phyloP scores from a whole-genome alignment of 2,888 invertebrate species.

The Sinodicranocentrus sp. region DNA sequence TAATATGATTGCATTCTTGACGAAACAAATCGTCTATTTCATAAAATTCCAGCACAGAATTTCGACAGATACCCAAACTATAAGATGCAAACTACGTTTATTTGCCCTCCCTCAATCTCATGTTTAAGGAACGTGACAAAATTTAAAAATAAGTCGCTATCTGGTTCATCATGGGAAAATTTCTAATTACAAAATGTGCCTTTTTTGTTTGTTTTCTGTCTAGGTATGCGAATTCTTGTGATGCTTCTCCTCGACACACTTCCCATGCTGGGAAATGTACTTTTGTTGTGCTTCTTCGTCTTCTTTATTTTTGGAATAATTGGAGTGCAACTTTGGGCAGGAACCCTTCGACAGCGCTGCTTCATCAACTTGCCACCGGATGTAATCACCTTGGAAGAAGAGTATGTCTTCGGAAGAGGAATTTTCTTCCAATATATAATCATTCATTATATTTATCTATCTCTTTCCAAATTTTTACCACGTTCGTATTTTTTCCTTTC shows the following conservation, averaged over 20 bases:
- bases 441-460: slow-evolving; percentile 18
- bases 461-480: slow-evolving; percentile 27
- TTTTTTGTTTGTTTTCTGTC: slow-evolving; percentile 72
- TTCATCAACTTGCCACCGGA: slow-evolving; percentile 86
- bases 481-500: slow-evolving; percentile 28
- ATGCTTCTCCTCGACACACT: slow-evolving; percentile 98
- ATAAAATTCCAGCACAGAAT: no score
- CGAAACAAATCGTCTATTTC: no score
- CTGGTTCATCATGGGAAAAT: background rate
- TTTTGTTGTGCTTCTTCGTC: slow-evolving; percentile 97
- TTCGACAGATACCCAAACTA: no score
- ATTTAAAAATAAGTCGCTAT: background rate
- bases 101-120: no score
- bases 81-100: no score
- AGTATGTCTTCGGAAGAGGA: slow-evolving; percentile 77
- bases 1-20: no score
- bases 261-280: slow-evolving; percentile 99
- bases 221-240: slow-evolving; percentile 99
- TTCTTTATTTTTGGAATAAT: slow-evolving; percentile 99
- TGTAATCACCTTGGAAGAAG: slow-evolving; percentile 87
- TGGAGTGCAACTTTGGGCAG: slow-evolving; percentile 99
- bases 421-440: slow-evolving; percentile 43
- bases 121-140: background rate
- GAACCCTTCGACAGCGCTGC: slow-evolving; percentile 96
- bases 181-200: background rate